These are phyloP conservation scores for Lasioglossum morio DNA, from an alignment of 2,888 invertebrate species.

Conservation along the genomic window DNA sequence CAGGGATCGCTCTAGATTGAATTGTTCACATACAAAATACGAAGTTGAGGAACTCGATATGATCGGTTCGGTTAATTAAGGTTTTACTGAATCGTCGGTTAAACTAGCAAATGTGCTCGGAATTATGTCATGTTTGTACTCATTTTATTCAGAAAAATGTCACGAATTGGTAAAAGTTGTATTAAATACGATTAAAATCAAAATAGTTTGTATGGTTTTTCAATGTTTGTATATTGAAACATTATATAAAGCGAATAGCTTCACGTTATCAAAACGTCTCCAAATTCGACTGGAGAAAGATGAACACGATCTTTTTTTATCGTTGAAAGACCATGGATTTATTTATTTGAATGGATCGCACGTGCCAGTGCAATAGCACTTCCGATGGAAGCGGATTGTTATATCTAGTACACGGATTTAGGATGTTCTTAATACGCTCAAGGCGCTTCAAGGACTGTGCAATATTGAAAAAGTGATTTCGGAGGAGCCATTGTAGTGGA, in stretches of 20 bases:
- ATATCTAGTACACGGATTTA: slow-evolving; percentile 32
- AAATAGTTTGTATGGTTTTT: not conserved
- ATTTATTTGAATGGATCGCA: slow-evolving; percentile 6
- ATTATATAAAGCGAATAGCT: not conserved
- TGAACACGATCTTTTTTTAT: not conserved
- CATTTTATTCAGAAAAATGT: not conserved
- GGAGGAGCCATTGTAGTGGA: not conserved
- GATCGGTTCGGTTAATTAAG: not conserved
- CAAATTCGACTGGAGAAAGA: not conserved
- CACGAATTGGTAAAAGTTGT: not conserved
- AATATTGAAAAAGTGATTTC: slow-evolving; percentile 5
- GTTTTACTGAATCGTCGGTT: not conserved
- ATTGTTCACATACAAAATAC: not conserved
- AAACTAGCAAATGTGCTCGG: not conserved
- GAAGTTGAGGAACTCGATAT: not conserved
- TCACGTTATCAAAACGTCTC: not conserved
- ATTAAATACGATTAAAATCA: not conserved
- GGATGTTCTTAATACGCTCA: slow-evolving; percentile 34
- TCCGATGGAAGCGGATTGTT: slow-evolving; percentile 14
- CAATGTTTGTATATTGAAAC: not conserved
- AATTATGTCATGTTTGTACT: not conserved
- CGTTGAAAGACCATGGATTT: not conserved
- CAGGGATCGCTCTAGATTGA: too few relatives aligned
- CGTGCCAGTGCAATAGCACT: not conserved
- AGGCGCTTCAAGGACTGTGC: slow-evolving; percentile 14